Base-by-base conservation (phyloP, 2,113 vertebrate genomes). In the Varanus salvator region DNA sequence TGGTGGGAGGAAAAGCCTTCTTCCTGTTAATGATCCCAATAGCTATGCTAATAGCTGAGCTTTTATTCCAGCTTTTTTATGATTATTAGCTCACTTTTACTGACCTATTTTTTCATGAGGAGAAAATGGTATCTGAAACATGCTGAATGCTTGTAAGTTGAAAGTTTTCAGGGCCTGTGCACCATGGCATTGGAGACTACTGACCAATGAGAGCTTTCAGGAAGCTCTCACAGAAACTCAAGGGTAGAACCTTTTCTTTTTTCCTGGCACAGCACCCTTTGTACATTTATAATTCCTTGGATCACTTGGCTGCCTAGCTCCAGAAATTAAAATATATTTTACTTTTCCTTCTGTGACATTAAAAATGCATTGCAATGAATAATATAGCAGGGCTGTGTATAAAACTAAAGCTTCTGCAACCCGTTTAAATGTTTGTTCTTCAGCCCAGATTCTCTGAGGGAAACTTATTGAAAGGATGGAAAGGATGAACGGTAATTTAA, bases 341-440 rank as follows among this genome's bases (percentile, higher is more conserved):
- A 97, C 95, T 96, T 96, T 97, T 96, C 93, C 94, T 95, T 95
- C 94, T 94, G 83, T 93, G 86, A 89, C 96, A 98, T 98, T 97
- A 98, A 98, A 98, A 98, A 98, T 98, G 92, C 94, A 97, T 97
- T 95, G 94, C 95, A 96, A 96, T 97, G 95, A 97, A 98, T 98
- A 97, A 98, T 97, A 97, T 95, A 97, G 96, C 86, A 97, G 91
- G 86, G 0, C 93, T 97, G 96, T 97, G 97, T 97, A 97, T 96
- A 97, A 97, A 97, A 96, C 93, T 94, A 97, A 97, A 95, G 91
- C 94, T 95, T 95, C 93, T 89, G 91, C 93, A 94, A 96, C 94
- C 93, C 95, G 95, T 96, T 97, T 96, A 97, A 97, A 97, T 97
- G 97, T 97, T 97, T 97, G 96, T 97, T 97, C 96, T 97, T 97